phyloP scores from a whole-genome alignment of 2,113 vertebrate genomes.

The Arizona elegans region DNA sequence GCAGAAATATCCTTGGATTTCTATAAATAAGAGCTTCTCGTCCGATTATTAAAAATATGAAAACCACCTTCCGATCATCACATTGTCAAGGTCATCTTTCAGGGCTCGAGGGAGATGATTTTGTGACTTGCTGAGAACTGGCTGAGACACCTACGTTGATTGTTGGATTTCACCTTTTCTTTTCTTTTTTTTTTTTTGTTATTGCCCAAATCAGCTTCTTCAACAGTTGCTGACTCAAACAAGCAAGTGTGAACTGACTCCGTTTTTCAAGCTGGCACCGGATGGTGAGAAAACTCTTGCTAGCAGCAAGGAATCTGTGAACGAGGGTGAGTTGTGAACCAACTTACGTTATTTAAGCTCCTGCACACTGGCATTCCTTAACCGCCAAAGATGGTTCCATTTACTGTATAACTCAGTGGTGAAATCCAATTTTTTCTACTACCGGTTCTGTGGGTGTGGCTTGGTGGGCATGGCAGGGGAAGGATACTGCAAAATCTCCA shows the following conservation, averaged over 20 bases:
- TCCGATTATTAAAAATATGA: neutral
- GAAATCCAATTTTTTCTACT: too few species aligned
- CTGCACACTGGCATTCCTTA: fast-evolving
- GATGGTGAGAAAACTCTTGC: neutral
- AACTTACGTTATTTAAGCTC: neutral
- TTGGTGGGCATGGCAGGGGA: too few species aligned
- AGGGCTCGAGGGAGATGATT: neutral
- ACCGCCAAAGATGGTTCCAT: neutral
- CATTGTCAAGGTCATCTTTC: neutral
- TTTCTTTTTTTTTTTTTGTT: neutral
- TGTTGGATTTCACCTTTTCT: neutral
- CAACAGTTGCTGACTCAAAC: neutral
- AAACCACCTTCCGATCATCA: neutral
- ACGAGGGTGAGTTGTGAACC: neutral
- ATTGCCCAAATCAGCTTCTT: neutral
- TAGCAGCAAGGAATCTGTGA: neutral
- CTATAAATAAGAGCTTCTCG: neutral
- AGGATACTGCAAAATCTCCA: too few species aligned
- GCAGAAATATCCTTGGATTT: neutral
- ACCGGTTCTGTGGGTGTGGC: too few species aligned
- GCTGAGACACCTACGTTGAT: neutral
- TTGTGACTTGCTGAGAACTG: neutral
- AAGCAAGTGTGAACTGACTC: neutral
- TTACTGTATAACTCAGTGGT: neutral
- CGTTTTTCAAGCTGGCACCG: neutral